Base-by-base conservation (phyloP, 2,888 invertebrate species). In the Chymomyza amoena region DNA sequence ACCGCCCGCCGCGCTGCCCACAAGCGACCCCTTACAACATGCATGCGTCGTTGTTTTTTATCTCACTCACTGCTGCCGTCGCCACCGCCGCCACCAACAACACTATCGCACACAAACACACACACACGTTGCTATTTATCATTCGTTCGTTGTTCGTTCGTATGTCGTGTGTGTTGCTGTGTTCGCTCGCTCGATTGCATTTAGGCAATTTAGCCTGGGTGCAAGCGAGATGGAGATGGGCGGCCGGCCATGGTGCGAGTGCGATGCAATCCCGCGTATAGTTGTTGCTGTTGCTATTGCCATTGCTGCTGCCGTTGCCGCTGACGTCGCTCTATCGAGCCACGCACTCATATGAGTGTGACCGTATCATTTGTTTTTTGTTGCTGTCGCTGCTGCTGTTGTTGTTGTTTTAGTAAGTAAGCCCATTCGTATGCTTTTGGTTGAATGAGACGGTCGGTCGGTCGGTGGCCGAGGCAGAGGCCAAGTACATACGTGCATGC, bases 121-220 rank as follows among this genome's bases (percentile, higher is more conserved):
- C 57, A 25, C 20, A 25, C 25, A 15, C 57, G 18, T 51, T 66
- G 76, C 65, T 76, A 68, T 70, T 70, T 70, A 70, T 69, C 70
- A 71, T 76, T 72, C 69, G 73, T 75, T 75, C 70, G 69, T 75
- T 52, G 66, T 64, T 70, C 72, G 52, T 65, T 64, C 68, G 66
- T 61, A 25, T 62, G 64, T 60, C 39, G 59, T 76, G 74, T 69
- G 67, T 64, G 54, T 39, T 51, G n/a, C 70, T 77, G 68, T 69
- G 75, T 76, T 70, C 72, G 75, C 56, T 65, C 66, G 67, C 78
- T 75, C 66, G 61, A 64, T 66, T 67, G 69, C 72, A 67, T 61
- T 60, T 15, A 54, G 54, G 64, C 63, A 60, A 20, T 50, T 68
- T 68, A 16, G 16, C 54, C 39, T 64, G 20, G 62, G 72, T 62